Conservation (phyloP, 2,888 invertebrate species). For the Cantharis rustica region DNA sequence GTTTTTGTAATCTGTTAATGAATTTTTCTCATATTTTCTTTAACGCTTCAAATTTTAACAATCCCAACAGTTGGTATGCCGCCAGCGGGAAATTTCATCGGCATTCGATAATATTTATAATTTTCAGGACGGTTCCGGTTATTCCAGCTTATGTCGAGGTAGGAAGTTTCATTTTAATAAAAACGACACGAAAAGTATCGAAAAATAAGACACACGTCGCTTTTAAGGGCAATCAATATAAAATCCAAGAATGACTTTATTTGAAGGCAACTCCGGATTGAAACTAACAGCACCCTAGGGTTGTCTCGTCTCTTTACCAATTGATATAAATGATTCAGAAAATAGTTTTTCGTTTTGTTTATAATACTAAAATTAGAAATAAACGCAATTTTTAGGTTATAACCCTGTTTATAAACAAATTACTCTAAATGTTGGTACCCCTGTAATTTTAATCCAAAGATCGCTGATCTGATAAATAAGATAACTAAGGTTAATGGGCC, state of each 20-base stretch:
- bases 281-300: slow-evolving; percentile 49
- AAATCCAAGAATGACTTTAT: slow-evolving; percentile 43
- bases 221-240: slow-evolving; percentile 41
- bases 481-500: neutral
- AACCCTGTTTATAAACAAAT: too few species aligned
- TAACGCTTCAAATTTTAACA: neutral
- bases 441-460: neutral
- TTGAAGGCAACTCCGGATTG: slow-evolving; percentile 47
- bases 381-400: too few species aligned
- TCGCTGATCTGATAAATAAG: neutral
- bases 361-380: neutral
- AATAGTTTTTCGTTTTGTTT: slow-evolving; percentile 17
- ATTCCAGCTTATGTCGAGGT: neutral
- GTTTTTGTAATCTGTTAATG: neutral
- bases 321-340: slow-evolving; percentile 49
- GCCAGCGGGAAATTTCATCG: neutral
- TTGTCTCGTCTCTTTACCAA: slow-evolving; percentile 44
- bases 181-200: slow-evolving; percentile 8
- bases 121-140: neutral
- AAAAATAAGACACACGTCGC: slow-evolving; percentile 11
- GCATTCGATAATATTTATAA: neutral
- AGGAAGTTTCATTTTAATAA: slow-evolving; percentile 18
- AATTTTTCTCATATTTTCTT: neutral
- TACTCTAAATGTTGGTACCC: neutral
- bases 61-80: neutral